phyloP scores from a whole-genome alignment of 1,140 invertebrate genomes.

The Oreohelix idahoensis region DNA sequence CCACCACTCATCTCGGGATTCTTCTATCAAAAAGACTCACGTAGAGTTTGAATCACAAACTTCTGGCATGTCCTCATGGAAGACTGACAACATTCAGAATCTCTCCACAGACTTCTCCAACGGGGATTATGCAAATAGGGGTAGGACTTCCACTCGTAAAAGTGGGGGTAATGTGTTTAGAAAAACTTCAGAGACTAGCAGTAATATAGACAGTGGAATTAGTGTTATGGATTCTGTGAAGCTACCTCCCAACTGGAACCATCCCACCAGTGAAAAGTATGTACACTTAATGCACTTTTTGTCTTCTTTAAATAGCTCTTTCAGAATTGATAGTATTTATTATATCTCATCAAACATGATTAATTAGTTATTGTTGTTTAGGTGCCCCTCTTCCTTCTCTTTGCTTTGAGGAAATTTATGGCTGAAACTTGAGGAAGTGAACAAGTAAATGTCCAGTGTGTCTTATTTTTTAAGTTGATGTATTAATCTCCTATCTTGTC shows the following conservation, averaged over 20 bases:
- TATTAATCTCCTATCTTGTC: too few species aligned
- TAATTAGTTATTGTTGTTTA: too few species aligned
- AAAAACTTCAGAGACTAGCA: constrained; percentile 65
- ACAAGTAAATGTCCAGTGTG: too few species aligned
- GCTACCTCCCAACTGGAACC: constrained; percentile 54
- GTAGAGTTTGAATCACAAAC: constrained; percentile 61
- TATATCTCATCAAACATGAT: too few species aligned
- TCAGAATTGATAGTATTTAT: too few species aligned
- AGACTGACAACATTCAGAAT: constrained; percentile 13
- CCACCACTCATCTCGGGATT: constrained; percentile 59
- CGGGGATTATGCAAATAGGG: constrained; percentile 48
- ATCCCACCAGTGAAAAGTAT: constrained; percentile 61
- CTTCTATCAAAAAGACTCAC: constrained; percentile 51
- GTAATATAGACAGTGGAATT: constrained; percentile 84
- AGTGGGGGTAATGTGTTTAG: constrained; percentile 47
- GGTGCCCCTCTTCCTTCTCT: too few species aligned
- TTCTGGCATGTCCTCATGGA: constrained; percentile 16
- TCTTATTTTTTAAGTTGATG: too few species aligned
- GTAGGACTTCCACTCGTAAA: constrained; percentile 45
- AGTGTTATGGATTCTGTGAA: constrained; percentile 77
- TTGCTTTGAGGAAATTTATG: too few species aligned
- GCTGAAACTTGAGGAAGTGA: too few species aligned
- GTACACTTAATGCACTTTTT: constrained; percentile 23
- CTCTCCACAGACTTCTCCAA: constrained; percentile 36
- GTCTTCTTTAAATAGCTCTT: too few species aligned